phyloP scores from a whole-genome alignment of 2,113 vertebrate species.

The Colinus virginianus region DNA sequence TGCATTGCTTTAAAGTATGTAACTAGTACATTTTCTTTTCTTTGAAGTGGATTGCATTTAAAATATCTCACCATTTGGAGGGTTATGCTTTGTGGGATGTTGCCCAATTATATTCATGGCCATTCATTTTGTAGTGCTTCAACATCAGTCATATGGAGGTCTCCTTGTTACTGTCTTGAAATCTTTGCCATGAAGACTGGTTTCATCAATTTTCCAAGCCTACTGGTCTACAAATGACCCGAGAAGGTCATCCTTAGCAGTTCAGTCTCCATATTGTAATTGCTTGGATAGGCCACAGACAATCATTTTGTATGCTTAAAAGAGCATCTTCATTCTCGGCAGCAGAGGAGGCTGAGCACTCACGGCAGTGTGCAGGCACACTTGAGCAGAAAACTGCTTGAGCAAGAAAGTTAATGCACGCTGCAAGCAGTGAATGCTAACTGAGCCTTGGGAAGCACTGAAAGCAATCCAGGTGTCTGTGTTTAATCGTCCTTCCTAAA shows the following conservation, averaged over 20 bases:
- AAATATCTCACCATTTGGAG: background rate
- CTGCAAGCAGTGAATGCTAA: background rate
- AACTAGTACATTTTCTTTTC: background rate
- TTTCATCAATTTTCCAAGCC: constrained; percentile 64
- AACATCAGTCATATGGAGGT: constrained; percentile 46
- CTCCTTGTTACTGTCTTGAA: constrained; percentile 66
- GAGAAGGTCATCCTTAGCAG: constrained; percentile 42
- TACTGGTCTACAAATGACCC: constrained; percentile 49
- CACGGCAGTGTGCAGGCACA: background rate
- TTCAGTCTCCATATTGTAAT: background rate
- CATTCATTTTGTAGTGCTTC: constrained; percentile 39
- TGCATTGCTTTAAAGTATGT: background rate
- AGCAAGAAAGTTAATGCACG: background rate
- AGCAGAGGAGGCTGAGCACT: background rate
- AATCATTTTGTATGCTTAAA: background rate
- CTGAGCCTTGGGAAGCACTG: background rate
- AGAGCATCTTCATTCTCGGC: background rate
- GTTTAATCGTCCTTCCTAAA: constrained; percentile 24
- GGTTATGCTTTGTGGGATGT: constrained; percentile 7
- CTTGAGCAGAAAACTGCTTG: background rate
- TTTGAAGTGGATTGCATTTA: background rate
- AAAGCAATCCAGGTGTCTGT: background rate
- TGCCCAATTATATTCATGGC: constrained; percentile 33
- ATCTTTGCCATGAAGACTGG: constrained; percentile 22
- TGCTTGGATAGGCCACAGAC: background rate